Conservation (phyloP, 2,113 vertebrate genomes). For the Echinops telfairi region DNA sequence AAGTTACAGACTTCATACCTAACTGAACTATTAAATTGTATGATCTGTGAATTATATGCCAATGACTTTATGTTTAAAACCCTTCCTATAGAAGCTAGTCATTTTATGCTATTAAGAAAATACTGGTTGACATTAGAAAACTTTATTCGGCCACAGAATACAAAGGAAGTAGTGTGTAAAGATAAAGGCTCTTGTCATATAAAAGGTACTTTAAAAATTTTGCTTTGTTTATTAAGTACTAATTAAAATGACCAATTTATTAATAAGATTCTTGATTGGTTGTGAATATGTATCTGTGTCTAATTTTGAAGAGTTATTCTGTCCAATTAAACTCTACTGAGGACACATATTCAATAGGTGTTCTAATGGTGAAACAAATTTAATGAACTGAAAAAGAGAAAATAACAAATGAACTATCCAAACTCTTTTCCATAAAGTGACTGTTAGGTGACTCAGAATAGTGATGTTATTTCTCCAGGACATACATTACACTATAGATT, state of each 20-base stretch:
- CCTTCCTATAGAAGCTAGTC: conserved; percentile 15
- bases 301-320: conserved; percentile 27
- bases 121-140: conserved; percentile 23
- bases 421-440: not conserved
- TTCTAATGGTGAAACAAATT: conserved; percentile 25
- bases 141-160: not conserved
- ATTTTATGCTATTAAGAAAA: conserved; percentile 36
- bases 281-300: conserved; percentile 47
- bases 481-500: not conserved
- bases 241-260: conserved; percentile 54
- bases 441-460: not conserved
- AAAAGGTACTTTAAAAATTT: not conserved
- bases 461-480: not conserved
- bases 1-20: conserved; percentile 62
- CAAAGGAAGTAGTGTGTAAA: not conserved
- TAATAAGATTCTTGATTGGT: not conserved
- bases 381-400: not conserved
- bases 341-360: not conserved
- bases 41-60: no score
- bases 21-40: not conserved
- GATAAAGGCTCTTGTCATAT: not conserved
- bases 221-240: conserved; percentile 33
- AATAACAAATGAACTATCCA: not conserved
- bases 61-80: no score
- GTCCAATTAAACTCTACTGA: conserved; percentile 20